Evolutionary conservation across 2,113 vertebrate species (phyloP).

Genomic region (Scomber scombrus): DNA sequence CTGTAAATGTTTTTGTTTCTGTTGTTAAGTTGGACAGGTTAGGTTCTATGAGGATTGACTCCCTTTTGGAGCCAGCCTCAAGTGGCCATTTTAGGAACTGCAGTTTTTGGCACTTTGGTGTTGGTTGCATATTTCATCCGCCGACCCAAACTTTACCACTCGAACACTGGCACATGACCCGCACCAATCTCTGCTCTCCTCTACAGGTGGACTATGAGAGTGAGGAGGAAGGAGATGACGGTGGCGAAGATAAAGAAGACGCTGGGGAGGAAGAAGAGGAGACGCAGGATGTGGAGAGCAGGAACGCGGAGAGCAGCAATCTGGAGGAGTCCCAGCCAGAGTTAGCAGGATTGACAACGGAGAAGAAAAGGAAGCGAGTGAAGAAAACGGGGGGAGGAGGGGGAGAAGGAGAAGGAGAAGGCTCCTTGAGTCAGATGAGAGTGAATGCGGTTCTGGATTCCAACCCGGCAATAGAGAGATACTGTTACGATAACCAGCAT

Average conservation of each 20-base stretch:
- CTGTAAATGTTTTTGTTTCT: no score
- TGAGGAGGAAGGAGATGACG: slow-evolving; percentile 82
- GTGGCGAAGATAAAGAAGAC: slow-evolving; percentile 55
- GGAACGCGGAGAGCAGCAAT: neutral
- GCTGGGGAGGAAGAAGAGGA: slow-evolving; percentile 66
- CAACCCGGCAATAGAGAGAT: slow-evolving; percentile 85
- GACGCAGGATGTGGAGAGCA: neutral
- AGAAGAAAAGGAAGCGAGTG: slow-evolving; percentile 4
- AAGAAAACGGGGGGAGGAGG: slow-evolving; percentile 59
- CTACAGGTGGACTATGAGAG: slow-evolving; percentile 96
- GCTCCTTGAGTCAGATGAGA: slow-evolving; percentile 69
- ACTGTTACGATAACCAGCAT: slow-evolving; percentile 86
- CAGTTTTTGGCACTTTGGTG: no score
- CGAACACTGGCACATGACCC: neutral
- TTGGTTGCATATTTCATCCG: no score
- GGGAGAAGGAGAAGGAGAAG: slow-evolving; percentile 36
- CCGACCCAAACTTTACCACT: neutral
- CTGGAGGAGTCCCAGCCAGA: slow-evolving; percentile 25
- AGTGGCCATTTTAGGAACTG: no score
- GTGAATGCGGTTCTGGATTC: slow-evolving; percentile 83
- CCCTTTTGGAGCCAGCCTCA: no score
- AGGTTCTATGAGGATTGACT: no score
- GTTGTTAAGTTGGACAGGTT: no score
- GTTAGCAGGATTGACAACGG: slow-evolving; percentile 4
- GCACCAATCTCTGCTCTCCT: neutral